Percentiles rank a stretch among this genome's conserved stretches.
Conservation (phyloP, 2,113 vertebrate species). For the Rhinoderma darwinii region DNA sequence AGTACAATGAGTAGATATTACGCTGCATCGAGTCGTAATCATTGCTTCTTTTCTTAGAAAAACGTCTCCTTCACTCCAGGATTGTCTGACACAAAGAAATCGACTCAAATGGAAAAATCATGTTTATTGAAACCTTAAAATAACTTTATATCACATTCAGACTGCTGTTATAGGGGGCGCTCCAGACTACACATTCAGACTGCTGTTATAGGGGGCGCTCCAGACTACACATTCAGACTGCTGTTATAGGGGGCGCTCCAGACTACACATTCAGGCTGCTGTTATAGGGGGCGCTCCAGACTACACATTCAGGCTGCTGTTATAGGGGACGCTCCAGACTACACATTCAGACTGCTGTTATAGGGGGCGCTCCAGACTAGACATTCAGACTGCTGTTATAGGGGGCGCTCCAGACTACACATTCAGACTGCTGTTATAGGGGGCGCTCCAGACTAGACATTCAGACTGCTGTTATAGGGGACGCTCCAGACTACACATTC, state of each 20-base stretch:
- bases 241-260: not conserved
- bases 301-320: not conserved
- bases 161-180: not conserved
- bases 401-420: no score
- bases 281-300: not conserved
- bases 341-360: not conserved
- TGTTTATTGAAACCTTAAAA: not conserved
- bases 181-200: not conserved
- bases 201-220: not conserved
- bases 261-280: not conserved
- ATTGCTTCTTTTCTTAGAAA: no score
- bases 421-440: no score
- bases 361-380: not conserved
- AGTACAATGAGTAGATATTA: no score
- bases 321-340: not conserved
- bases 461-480: no score
- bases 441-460: no score
- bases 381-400: not conserved
- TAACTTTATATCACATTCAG: not conserved
- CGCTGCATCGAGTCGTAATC: no score
- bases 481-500: no score
- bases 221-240: not conserved
- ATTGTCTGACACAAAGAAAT: no score
- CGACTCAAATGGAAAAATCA: no score
- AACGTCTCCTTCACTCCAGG: no score